Evolutionary conservation across 2,888 invertebrate species (phyloP).

Genomic region (Idaea aversata): DNA sequence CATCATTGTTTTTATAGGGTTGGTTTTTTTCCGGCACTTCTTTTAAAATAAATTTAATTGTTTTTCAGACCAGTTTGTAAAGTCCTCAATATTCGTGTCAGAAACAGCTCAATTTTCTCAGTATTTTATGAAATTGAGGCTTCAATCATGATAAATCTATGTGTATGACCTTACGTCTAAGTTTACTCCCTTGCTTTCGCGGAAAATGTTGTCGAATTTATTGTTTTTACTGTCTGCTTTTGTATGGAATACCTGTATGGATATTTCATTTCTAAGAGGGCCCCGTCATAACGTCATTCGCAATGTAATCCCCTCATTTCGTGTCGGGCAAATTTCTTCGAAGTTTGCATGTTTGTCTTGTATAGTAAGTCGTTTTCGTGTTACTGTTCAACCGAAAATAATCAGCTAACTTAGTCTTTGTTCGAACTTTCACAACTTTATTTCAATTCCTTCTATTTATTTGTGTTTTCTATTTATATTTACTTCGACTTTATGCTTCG

Average conservation of each 20-base stretch:
- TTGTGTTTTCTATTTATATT: slow-evolving; percentile 26
- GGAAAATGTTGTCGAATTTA: slow-evolving; percentile 9
- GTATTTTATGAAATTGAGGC: background rate
- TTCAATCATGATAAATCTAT: background rate
- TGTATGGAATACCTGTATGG: slow-evolving; percentile 31
- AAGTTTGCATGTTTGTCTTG: slow-evolving; percentile 70
- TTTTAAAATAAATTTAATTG: background rate
- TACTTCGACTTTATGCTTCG: slow-evolving; percentile 23
- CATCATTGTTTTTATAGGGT: slow-evolving; percentile 1
- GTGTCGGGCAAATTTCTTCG: slow-evolving; percentile 61
- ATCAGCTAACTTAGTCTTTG: slow-evolving; percentile 60
- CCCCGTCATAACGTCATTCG: slow-evolving; percentile 44
- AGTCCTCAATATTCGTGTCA: background rate
- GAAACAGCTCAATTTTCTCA: background rate
- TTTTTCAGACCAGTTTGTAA: background rate
- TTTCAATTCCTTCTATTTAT: slow-evolving; percentile 41
- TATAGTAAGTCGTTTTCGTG: slow-evolving; percentile 63
- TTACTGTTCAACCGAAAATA: slow-evolving; percentile 61
- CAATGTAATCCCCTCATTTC: slow-evolving; percentile 59
- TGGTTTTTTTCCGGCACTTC: slow-evolving; percentile 20
- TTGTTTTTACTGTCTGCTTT: slow-evolving; percentile 31
- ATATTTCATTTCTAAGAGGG: slow-evolving; percentile 52
- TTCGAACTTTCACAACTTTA: slow-evolving; percentile 45
- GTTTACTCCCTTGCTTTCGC: background rate
- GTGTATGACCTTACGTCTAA: background rate